phyloP scores from a whole-genome alignment of 2,888 invertebrate species.

The Therioaphis trifolii region DNA sequence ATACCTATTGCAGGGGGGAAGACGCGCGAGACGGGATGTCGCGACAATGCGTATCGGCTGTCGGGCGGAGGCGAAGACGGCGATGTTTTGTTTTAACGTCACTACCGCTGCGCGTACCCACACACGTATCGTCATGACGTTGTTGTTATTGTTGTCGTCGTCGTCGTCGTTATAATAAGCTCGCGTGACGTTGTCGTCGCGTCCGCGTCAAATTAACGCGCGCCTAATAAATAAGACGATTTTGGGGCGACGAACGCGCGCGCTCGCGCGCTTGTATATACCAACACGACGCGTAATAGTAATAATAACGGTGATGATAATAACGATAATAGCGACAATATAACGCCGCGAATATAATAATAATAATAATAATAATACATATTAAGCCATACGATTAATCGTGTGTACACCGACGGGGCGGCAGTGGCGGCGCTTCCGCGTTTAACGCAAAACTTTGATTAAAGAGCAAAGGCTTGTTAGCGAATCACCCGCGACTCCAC shows the following conservation, averaged over 20 bases:
- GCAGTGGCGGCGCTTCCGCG: too few species aligned
- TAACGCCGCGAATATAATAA: too few species aligned
- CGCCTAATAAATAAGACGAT: too few species aligned
- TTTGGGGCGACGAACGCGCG: neutral
- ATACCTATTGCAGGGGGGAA: too few species aligned
- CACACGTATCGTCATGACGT: neutral
- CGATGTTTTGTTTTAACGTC: neutral
- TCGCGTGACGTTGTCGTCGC: neutral
- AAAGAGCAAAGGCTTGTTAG: constrained; percentile 58
- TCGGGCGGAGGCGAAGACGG: too few species aligned
- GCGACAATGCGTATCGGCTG: neutral
- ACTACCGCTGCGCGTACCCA: too few species aligned
- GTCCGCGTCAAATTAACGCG: too few species aligned
- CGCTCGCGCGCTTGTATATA: neutral
- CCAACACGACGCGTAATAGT: neutral
- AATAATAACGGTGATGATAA: neutral
- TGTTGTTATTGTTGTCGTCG: neutral
- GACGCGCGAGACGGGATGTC: too few species aligned
- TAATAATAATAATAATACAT: too few species aligned
- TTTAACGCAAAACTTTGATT: constrained; percentile 59
- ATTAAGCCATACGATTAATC: constrained; percentile 53
- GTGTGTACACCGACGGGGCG: too few species aligned
- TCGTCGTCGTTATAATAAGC: neutral
- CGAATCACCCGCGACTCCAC: neutral
- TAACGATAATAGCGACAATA: neutral